A percentile compares a stretch with the other conserved stretches of the same genome.
Evolutionary conservation across 2,888 invertebrate species (phyloP).

Genomic region (Ametastegia equiseti): DNA sequence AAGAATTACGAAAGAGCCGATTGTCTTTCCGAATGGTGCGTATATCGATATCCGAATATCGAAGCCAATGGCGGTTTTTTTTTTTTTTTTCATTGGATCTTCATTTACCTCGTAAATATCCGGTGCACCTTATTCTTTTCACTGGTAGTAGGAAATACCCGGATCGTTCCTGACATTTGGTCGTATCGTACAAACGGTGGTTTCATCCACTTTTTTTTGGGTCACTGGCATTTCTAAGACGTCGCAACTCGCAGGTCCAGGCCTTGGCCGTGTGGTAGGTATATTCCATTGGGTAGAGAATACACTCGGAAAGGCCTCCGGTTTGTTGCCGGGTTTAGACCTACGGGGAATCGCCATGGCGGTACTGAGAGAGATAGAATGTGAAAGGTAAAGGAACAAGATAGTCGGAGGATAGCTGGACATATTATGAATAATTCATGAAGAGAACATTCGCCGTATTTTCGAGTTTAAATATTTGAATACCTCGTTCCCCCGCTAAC

Average conservation of each 20-base stretch:
- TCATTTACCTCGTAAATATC: conserved; percentile 30
- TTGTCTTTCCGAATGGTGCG: background rate
- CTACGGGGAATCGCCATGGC: conserved; percentile 5
- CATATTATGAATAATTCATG: conserved; percentile 73
- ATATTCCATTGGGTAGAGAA: background rate
- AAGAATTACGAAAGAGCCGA: background rate
- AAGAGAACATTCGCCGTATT: conserved; percentile 69
- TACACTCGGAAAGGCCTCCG: background rate
- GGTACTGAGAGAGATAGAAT: background rate
- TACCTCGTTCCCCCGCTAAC: conserved; percentile 62
- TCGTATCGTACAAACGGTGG: conserved; percentile 15
- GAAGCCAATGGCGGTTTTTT: background rate
- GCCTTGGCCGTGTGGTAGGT: background rate
- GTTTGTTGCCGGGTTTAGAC: background rate
- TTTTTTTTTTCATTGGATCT: conserved; percentile 31
- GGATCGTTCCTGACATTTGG: background rate
- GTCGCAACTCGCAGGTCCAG: background rate
- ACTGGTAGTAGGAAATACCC: background rate
- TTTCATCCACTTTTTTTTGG: conserved; percentile 15
- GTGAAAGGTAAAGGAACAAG: conserved; percentile 31
- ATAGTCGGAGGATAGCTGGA: conserved; percentile 55
- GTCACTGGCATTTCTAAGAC: conserved; percentile 20
- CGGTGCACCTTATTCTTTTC: conserved; percentile 1
- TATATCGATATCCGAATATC: background rate
- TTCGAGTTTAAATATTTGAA: conserved; percentile 75